phyloP scores from a whole-genome alignment of 2,888 invertebrate genomes.

The Salpingus planirostris region DNA sequence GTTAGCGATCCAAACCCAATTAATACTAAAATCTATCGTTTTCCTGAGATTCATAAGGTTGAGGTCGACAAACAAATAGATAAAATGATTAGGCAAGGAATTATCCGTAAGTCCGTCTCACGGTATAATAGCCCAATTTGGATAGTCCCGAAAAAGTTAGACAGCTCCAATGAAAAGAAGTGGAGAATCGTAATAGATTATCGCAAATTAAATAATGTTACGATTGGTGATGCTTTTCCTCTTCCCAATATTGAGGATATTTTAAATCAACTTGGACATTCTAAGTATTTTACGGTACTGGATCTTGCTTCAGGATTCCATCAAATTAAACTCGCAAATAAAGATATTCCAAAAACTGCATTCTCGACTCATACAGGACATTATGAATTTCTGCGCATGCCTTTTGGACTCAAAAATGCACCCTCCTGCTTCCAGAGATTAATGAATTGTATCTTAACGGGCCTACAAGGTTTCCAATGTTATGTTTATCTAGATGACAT shows the following conservation, averaged over 20 bases:
- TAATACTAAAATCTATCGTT: not conserved
- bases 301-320: no score
- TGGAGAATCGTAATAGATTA: conserved; percentile 1
- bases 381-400: no score
- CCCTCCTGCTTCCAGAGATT: no score
- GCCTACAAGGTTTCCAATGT: no score
- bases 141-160: not conserved
- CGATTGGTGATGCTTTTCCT: not conserved
- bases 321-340: no score
- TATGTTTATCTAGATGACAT: no score
- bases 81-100: not conserved
- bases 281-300: not conserved
- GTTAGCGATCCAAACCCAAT: not conserved
- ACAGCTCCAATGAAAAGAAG: not conserved
- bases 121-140: not conserved
- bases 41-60: not conserved
- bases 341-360: no score
- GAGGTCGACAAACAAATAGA: not conserved
- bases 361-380: no score
- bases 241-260: not conserved
- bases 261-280: not conserved
- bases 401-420: no score
- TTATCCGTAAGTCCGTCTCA: not conserved
- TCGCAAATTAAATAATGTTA: not conserved
- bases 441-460: no score